Base-by-base conservation (phyloP, 2,888 invertebrate species). In the Rhopalosiphum nymphaeae region DNA sequence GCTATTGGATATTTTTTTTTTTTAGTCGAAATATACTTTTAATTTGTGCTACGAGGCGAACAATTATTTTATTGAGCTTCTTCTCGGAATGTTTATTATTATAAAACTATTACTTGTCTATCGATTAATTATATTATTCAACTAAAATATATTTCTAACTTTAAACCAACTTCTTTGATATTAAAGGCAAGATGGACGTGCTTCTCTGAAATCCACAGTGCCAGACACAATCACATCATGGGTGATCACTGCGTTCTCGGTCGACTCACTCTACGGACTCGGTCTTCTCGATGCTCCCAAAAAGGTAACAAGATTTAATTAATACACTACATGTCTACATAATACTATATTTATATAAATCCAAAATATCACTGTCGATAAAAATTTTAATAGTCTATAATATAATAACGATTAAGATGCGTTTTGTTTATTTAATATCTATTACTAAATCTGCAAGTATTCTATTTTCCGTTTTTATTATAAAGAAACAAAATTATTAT, bases 161-260 rank as follows among this genome's bases (percentile, higher is more conserved):
- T 5, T 87, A 29, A 36, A 86, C 26, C 21, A 3, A 61, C 46
- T 86, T 49, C 11, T 61, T 36, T 92, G 46, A 16, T 87, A 13
- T 87, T 87, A 88, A 88, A 95, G 95, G 90, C 94, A 95, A 94
- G 95, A 95, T 91, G 95, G 95, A 9, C 95, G 95, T 92, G 95
- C 95, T 16, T 95, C 95, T 25, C 49, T 95, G 61, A 95, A 95
- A n/a, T 95, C 95, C 93, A 97, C 96, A 89, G 97, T 98, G n/a
- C 98, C 98, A 0, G 98, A 97, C 95, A 97, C 97, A 0, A 97
- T 98, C 95, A 98, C 98, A 13, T 98, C 98, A 0, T 98, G 98
- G 98, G 96, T 98, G 1, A 96, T 98, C 29, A 97, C 97, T 61
- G 98, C 98, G 10, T 98, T 98, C 95, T 98, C 98, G 10, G 96